Base-by-base conservation (phyloP, 2,888 invertebrate genomes). In the Nomada ruficornis region DNA sequence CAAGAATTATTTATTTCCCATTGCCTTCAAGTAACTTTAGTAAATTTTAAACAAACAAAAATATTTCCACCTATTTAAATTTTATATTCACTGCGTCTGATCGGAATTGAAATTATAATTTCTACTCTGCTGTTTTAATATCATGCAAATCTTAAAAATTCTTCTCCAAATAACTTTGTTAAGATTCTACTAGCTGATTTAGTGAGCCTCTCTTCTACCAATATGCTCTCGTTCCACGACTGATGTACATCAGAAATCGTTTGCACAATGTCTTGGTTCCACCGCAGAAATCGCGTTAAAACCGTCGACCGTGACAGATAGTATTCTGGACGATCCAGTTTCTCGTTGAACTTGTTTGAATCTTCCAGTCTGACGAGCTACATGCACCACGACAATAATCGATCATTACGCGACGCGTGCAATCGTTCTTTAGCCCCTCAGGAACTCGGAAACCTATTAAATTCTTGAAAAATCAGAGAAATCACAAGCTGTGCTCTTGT, bases 221-320 rank as follows among this genome's bases (percentile, higher is more conserved):
- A 62, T 60, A 77, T 68, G 29, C 57, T 60, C 76, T 54, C 67
- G 86, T 78, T 74, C 72, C 78, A 71, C 75, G 73, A 70, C 80
- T 77, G 85, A 80, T 73, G 77, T 75, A 80, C 82, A 82, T 70
- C 68, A 64, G 42, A 65, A 75, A 80, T 83, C 81, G 81, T 86
- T 86, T 86, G 86, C 86, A 67, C 84, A 52, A 75, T 59, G 80
- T 77, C 75, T 84, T 78, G 59, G 75, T 72, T 85, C 81, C 59
- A 83, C 83, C 83, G 78, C 79, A 83, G 87, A 77, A 85, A 85
- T 85, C 85, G 81, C 78, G 74, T 59, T 67, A 77, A 85, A 87
- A 87, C 85, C 87, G 67, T 83, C 80, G 85, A 85, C 87, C 87
- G 87, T 87, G 85, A 87, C 85, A 85, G 87, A 76, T 76, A 68